Percentiles rank a stretch among this genome's conserved stretches.
Conservation (phyloP, 2,113 vertebrate species). For the Nerophis ophidion region DNA sequence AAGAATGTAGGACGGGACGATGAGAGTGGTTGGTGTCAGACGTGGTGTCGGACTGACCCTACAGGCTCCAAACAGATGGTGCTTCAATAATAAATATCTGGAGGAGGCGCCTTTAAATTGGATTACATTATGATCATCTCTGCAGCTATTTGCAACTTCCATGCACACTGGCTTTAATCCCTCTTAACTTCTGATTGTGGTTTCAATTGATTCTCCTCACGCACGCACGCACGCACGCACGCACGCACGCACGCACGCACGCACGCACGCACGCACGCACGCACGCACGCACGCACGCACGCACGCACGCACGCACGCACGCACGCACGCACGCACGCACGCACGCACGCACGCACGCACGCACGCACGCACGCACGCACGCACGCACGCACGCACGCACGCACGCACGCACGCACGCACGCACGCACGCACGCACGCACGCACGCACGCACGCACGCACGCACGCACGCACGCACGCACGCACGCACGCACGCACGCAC, state of each 20-base stretch:
- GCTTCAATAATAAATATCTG: slow-evolving; percentile 70
- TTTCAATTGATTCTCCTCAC: slow-evolving; percentile 65
- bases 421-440: background rate
- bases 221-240: slow-evolving; percentile 23
- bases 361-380: background rate
- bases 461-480: background rate
- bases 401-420: background rate
- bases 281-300: background rate
- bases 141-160: slow-evolving; percentile 67
- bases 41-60: slow-evolving; percentile 46
- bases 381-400: background rate
- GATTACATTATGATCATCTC: slow-evolving; percentile 73
- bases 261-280: background rate
- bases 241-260: too few relatives aligned
- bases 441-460: background rate
- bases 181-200: slow-evolving; percentile 68
- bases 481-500: background rate
- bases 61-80: slow-evolving; percentile 66
- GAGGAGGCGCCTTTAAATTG: slow-evolving; percentile 69
- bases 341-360: background rate
- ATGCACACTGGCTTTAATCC: slow-evolving; percentile 61
- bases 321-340: background rate
- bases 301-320: background rate
- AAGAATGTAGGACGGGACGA: slow-evolving; percentile 54
- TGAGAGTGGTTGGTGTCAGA: slow-evolving; percentile 39